Percentiles rank a stretch among this genome's conserved stretches.
Evolutionary conservation across 2,113 vertebrate species (phyloP).

Genomic region (Pollimyrus isidori): DNA sequence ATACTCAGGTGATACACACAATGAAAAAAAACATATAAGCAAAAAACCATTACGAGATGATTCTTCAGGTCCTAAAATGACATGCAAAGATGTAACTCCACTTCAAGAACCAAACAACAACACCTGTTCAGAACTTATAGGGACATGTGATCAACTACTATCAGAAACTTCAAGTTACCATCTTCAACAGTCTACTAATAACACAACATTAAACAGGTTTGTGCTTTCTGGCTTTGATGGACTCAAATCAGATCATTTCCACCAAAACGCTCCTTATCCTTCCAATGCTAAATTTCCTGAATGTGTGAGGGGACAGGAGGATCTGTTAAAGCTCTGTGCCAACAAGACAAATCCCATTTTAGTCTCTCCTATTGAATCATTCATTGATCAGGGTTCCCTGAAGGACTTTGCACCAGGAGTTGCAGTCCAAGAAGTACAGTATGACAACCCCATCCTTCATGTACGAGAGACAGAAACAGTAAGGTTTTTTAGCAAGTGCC

Average conservation of each 20-base stretch:
- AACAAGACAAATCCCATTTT: neutral
- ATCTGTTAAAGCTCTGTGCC: neutral
- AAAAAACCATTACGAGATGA: neutral
- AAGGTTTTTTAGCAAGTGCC: neutral
- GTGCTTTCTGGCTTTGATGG: neutral
- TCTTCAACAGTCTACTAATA: neutral
- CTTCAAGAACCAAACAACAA: slow-evolving; percentile 19
- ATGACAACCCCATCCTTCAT: neutral
- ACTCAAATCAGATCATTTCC: neutral
- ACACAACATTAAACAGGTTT: neutral
- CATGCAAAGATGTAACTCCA: neutral
- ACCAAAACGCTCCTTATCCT: neutral
- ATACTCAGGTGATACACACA: slow-evolving; percentile 22
- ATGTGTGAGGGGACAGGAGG: neutral
- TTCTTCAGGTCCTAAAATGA: slow-evolving; percentile 18
- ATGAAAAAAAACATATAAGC: neutral
- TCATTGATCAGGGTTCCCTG: neutral
- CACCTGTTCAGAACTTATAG: neutral
- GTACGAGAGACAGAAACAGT: neutral
- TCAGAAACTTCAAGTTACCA: neutral
- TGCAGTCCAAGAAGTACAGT: neutral
- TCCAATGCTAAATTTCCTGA: neutral
- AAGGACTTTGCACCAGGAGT: neutral
- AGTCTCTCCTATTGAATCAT: neutral
- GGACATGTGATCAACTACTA: neutral